phyloP scores from a whole-genome alignment of 1,140 invertebrate species.

The Drosophila parvula region DNA sequence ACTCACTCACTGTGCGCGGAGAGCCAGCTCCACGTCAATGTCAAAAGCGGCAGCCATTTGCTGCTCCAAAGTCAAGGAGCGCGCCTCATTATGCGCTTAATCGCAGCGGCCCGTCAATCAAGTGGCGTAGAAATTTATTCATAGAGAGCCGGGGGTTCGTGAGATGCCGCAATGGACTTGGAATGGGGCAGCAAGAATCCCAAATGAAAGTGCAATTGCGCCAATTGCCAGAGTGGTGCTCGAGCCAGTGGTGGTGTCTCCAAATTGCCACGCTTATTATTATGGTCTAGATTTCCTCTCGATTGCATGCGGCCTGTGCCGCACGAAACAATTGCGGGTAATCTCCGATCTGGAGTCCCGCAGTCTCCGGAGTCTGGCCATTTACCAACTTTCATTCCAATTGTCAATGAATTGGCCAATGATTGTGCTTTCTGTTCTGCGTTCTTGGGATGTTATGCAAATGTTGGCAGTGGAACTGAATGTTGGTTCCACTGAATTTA shows the following conservation, averaged over 20 bases:
- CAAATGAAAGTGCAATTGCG: constrained; percentile 50
- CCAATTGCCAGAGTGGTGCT: constrained; percentile 19
- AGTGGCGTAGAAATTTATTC: constrained; percentile 48
- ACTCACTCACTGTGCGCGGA: not conserved
- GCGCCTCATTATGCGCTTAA: constrained; percentile 40
- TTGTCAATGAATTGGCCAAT: constrained; percentile 65
- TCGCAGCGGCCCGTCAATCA: constrained; percentile 52
- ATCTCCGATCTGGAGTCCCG: constrained; percentile 20
- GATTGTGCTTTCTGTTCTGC: constrained; percentile 44
- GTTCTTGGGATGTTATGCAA: constrained; percentile 57
- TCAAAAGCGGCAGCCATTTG: constrained; percentile 31
- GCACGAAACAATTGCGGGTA: constrained; percentile 41
- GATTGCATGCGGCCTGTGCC: constrained; percentile 35
- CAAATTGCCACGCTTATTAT: constrained; percentile 41
- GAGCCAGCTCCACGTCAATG: constrained; percentile 35
- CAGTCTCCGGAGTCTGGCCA: constrained; percentile 9
- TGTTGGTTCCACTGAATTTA: constrained; percentile 17
- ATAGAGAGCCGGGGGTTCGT: constrained; percentile 15
- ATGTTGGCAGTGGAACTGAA: constrained; percentile 7
- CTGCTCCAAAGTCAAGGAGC: constrained; percentile 26
- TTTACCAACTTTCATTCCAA: constrained; percentile 70
- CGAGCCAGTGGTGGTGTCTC: constrained; percentile 18
- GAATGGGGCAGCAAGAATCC: constrained; percentile 28
- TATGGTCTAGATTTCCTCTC: constrained; percentile 50
- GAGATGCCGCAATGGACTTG: constrained; percentile 3